Base-by-base conservation (phyloP, 2,888 invertebrate genomes). In the Ceratothoa steindachneri region DNA sequence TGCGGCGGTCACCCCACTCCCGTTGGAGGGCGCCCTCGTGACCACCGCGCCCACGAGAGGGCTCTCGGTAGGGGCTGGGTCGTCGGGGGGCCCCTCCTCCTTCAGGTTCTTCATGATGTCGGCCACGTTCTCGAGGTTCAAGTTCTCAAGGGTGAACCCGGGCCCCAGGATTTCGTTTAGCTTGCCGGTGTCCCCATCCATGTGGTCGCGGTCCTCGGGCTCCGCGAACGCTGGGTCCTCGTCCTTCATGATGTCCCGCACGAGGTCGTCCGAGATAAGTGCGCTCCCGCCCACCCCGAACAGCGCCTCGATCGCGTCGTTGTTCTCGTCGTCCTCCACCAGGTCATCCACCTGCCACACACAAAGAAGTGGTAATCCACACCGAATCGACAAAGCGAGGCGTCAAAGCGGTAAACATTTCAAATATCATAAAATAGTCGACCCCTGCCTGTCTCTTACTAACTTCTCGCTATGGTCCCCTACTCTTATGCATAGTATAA, bases 1-100 rank as follows among this genome's bases (percentile, higher is more conserved):
- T 55, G 55, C 28, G 52, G 0, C 67, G 30, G 31, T 41, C 22
- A 88, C 0, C 95, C 95, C 77, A 97, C 90, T 85, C 98, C 99
- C 69, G 92, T 85, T 27, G 91, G 84, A 86, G 98, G 99, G 82
- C 12, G 29, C 24, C 15, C 19, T 30, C 60, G 71, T 27, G 2
- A 64, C 30, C 19, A 60, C 31, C 19, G 75, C 15, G 19, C 72
- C 41, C 7, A 69, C 28, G 30, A 72, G 12, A n/a, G 52, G 30
- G 5, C 29, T 24, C 12, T 52, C 30, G 1, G 55, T 15, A 52
- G 7, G 52, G 30, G 28, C 30, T 28, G 52, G 30, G 51, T 79
- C 78, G 53, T 78, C 78, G 27, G 73, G 64, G 24, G 73, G 67
- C n/a, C n/a, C n/a, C 24, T 79, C 78, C 31, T 79, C 78, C 52